Conservation (phyloP, 2,113 vertebrate genomes). For the Mola mola region DNA sequence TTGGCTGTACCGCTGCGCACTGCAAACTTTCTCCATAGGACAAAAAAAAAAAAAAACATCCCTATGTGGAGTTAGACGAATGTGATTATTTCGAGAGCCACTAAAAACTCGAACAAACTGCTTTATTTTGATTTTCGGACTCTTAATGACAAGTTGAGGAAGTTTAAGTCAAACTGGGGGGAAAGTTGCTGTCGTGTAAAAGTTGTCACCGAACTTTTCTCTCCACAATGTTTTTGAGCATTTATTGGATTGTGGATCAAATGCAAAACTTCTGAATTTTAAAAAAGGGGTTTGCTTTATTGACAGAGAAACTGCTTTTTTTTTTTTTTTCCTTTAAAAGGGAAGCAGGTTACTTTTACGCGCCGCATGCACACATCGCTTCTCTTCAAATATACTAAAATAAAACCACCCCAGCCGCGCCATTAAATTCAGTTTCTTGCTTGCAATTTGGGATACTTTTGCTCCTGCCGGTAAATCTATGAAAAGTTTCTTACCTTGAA, state of each 20-base stretch:
- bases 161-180: slow-evolving; percentile 33
- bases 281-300: neutral
- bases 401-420: neutral
- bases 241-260: neutral
- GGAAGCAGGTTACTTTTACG: slow-evolving; percentile 38
- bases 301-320: neutral
- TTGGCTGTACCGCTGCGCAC: slow-evolving; percentile 39
- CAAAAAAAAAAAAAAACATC: too few relatives aligned
- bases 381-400: too few relatives aligned
- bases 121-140: neutral
- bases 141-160: slow-evolving; percentile 29
- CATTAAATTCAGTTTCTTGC: neutral
- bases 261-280: neutral
- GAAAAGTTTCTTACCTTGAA: slow-evolving; percentile 65
- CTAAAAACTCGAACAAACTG: too few relatives aligned
- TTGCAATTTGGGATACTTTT: neutral
- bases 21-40: slow-evolving; percentile 51
- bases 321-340: neutral
- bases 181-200: slow-evolving; percentile 24
- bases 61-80: too few relatives aligned
- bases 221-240: neutral
- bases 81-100: too few relatives aligned
- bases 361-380: slow-evolving; percentile 26
- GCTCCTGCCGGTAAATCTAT: slow-evolving; percentile 6
- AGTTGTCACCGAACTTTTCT: slow-evolving; percentile 62